Evolutionary conservation across 2,797 vertebrate species (phyloP), one percentile per base, ranked within the genome.

Genomic region (Apodemus agrarius): DNA sequence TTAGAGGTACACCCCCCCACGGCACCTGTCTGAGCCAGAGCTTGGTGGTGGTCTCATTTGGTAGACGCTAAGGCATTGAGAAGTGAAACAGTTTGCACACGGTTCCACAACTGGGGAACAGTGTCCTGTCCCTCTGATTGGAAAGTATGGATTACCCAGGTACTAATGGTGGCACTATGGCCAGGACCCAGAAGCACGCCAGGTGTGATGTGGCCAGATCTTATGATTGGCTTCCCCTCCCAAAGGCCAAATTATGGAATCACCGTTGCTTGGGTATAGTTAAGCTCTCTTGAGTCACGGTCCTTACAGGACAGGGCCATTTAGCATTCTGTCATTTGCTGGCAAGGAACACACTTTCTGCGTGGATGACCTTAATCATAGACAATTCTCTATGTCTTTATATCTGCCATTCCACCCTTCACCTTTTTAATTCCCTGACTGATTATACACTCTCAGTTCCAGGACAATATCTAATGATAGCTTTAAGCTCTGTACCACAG

Each of bases 381-480:
- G 82, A 90, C 81, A 90, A 92, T 89, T 85, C 90, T 75, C 78
- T 31, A 0, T 59, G 37, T 92, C 85, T 83, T 79, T 72, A 37
- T 37, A 52, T 65, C 76, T 72, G 76, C 49, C 57, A 76, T 80
- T 93, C 89, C 54, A 83, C 59, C 22, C 13, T 79, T 67, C 93
- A 67, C 43, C 67, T 91, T 79, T 96, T 80, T 78, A 74, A 89
- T 52, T 24, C 8, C 59, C 82, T 67, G 34, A 86, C 80, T 0
- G 1, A 87, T 22, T 80, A 54, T 79, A 82, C 46, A 69, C 29
- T 43, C 40, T 43, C 40, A 69, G 82, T 24, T 85, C 82, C 3
- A 16, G 19, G 24, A 46, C 57, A 52, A 54, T 65, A 14, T 52
- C 61, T 31, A 88, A 72, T 63, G 67, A 76, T 17, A 89, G n/a